phyloP scores from a whole-genome alignment of 1,140 invertebrate species.

The Meloidogyne chitwoodi region DNA sequence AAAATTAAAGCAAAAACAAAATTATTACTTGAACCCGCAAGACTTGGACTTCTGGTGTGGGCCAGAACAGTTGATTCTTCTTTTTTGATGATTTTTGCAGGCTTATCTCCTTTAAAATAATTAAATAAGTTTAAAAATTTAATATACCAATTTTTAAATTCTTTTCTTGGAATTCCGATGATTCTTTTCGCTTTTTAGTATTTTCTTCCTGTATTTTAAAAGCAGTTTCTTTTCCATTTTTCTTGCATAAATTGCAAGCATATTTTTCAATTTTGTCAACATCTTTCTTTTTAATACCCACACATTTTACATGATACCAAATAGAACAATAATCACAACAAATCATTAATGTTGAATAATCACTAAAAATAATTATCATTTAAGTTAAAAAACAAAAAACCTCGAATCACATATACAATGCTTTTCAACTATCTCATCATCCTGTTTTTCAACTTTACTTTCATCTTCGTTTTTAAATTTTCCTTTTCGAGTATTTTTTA shows the following conservation, averaged over 20 bases:
- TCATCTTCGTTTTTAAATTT: background rate
- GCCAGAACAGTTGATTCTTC: background rate
- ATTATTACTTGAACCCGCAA: background rate
- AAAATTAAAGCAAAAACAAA: too few species aligned
- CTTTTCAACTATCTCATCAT: slow-evolving; percentile 6
- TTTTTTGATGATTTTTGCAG: background rate
- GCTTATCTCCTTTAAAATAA: background rate
- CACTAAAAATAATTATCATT: background rate
- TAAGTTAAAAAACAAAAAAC: background rate
- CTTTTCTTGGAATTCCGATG: background rate
- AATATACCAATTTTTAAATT: background rate
- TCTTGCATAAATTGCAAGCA: slow-evolving; percentile 4
- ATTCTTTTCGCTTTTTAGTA: background rate
- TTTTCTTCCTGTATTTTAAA: slow-evolving; percentile 11
- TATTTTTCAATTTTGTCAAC: slow-evolving; percentile 15
- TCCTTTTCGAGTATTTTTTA: background rate
- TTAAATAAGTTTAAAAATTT: background rate
- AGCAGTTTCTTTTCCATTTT: slow-evolving; percentile 4
- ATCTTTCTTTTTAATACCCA: background rate
- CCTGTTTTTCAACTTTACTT: background rate
- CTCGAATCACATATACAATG: slow-evolving; percentile 16
- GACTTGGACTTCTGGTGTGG: background rate
- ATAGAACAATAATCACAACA: slow-evolving; percentile 14
- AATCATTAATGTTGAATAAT: slow-evolving; percentile 26
- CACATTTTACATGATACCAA: slow-evolving; percentile 19